Conservation (phyloP, 2,113 vertebrate species). For the Pachycephala philippinensis region DNA sequence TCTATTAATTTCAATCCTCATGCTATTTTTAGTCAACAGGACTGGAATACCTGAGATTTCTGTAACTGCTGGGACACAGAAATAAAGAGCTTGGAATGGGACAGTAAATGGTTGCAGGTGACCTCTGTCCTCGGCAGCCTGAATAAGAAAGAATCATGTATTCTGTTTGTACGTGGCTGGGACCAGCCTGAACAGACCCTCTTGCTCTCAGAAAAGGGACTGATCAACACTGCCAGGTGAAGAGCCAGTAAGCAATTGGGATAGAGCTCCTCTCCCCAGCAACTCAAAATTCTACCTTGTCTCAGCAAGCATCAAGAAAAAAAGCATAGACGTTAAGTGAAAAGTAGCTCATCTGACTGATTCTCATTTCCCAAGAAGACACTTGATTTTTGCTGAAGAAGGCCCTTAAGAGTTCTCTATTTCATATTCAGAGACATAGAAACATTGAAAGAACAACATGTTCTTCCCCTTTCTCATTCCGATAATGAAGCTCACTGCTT, state of each 20-base stretch:
- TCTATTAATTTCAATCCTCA: not conserved
- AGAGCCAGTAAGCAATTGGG: not conserved
- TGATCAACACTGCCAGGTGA: not conserved
- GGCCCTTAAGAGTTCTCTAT: not conserved
- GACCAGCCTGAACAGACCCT: not conserved
- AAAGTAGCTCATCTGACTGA: not conserved
- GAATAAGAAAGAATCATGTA: fast-evolving
- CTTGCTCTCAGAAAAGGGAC: not conserved
- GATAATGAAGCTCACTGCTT: not conserved
- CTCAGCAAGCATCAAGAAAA: not conserved
- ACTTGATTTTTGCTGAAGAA: not conserved
- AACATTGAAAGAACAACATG: not conserved
- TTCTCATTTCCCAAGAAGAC: not conserved
- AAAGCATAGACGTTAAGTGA: not conserved
- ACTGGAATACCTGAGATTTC: not conserved
- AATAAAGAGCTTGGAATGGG: not conserved
- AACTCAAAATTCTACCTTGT: not conserved
- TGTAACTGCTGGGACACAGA: not conserved
- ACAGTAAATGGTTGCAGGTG: not conserved
- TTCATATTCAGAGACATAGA: not conserved
- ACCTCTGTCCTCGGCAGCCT: not conserved
- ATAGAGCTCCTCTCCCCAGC: not conserved
- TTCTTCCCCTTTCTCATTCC: not conserved
- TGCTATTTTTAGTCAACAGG: not conserved
- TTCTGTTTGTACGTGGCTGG: not conserved